A percentile compares a stretch with the other conserved stretches of the same genome.
Evolutionary conservation across 2,113 vertebrate genomes (phyloP).

Genomic region (Diphyllodes magnificus): DNA sequence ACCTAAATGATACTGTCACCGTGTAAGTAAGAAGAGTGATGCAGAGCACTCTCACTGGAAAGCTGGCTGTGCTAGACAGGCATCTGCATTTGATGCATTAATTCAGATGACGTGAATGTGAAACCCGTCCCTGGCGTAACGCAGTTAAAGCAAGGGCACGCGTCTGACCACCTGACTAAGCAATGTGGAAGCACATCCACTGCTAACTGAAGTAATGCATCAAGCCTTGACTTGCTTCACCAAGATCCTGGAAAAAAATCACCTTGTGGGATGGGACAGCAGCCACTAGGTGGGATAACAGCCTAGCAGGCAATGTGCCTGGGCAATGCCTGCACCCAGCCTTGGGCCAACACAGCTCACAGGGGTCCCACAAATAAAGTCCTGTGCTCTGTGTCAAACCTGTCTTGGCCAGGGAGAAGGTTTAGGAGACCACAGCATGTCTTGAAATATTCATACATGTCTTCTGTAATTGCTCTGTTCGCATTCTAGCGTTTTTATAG

Average conservation of each 20-base stretch:
- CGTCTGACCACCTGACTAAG: not conserved
- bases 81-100: not conserved
- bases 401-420: not conserved
- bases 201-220: not conserved
- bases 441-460: not conserved
- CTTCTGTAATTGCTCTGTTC: not conserved
- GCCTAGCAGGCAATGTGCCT: not conserved
- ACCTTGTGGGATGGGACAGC: not conserved
- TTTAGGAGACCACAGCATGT: not conserved
- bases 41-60: not conserved
- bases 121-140: not conserved
- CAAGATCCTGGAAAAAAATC: not conserved
- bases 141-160: accelerated
- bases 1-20: not conserved
- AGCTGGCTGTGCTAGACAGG: not conserved
- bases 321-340: not conserved
- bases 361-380: not conserved
- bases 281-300: slow-evolving; percentile 25
- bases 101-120: not conserved
- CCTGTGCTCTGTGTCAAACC: accelerated
- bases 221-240: not conserved
- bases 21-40: not conserved
- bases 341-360: accelerated
- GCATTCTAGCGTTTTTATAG: not conserved
- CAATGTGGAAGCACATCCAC: not conserved